Evolutionary conservation across 2,797 vertebrate genomes (phyloP).

Genomic region (Lutjanus campechanus): DNA sequence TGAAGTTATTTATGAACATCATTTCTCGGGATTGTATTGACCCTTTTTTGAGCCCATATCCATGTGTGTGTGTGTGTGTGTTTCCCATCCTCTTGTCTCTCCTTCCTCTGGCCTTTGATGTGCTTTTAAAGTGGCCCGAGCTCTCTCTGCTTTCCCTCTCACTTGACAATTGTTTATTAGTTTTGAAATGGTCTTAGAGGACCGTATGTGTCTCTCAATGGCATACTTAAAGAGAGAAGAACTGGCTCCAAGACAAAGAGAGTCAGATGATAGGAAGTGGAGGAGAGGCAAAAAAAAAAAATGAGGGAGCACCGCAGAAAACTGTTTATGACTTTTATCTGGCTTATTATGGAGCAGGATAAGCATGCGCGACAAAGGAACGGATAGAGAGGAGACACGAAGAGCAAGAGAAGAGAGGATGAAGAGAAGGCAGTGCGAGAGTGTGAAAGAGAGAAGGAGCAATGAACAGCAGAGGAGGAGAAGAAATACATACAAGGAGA

Average conservation of each 20-base stretch:
- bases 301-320: slow-evolving; percentile 60
- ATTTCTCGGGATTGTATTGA: neutral
- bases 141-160: slow-evolving; percentile 91
- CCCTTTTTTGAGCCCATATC: slow-evolving; percentile 5
- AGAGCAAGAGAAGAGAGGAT: slow-evolving; percentile 51
- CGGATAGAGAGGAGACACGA: neutral
- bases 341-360: slow-evolving; percentile 84
- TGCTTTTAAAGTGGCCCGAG: slow-evolving; percentile 86
- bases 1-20: neutral
- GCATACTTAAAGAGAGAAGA: slow-evolving; percentile 68
- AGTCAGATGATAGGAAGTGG: slow-evolving; percentile 51
- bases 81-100: slow-evolving; percentile 70
- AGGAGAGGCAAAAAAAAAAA: slow-evolving; percentile 59
- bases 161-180: slow-evolving; percentile 96
- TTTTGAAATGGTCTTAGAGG: slow-evolving; percentile 92
- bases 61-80: slow-evolving; percentile 26
- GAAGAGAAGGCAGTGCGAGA: slow-evolving; percentile 63
- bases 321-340: slow-evolving; percentile 91
- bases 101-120: slow-evolving; percentile 89
- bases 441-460: slow-evolving; percentile 33
- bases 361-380: slow-evolving; percentile 35
- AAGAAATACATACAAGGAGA: slow-evolving; percentile 58
- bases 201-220: slow-evolving; percentile 87
- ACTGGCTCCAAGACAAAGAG: slow-evolving; percentile 69
- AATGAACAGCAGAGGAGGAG: slow-evolving; percentile 23